Percentiles rank a stretch among this genome's conserved stretches.
Evolutionary conservation across 2,888 invertebrate genomes (phyloP).

Genomic region (Drosophila longiperda): DNA sequence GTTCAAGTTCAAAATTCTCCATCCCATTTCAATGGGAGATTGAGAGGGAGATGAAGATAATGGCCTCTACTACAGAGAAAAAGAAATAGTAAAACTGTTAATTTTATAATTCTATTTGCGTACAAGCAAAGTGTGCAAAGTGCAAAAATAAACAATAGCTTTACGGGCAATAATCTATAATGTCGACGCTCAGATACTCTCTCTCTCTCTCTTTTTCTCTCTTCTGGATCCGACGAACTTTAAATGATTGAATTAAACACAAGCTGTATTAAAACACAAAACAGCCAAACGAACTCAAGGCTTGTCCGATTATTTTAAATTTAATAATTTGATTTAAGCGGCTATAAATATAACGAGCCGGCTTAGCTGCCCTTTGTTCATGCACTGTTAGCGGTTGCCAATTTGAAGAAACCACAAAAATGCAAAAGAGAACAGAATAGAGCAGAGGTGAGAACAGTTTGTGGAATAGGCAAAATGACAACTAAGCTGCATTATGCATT

Average conservation of each 20-base stretch:
- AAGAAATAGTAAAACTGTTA: slow-evolving; percentile 37
- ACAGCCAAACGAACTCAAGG: background rate
- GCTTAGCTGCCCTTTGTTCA: slow-evolving; percentile 17
- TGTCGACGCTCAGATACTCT: slow-evolving; percentile 26
- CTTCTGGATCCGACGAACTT: background rate
- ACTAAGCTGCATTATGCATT: slow-evolving; percentile 50
- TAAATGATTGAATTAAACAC: background rate
- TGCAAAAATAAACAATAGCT: slow-evolving; percentile 10
- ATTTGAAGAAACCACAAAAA: slow-evolving; percentile 60
- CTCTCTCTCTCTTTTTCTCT: background rate
- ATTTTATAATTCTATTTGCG: slow-evolving; percentile 71
- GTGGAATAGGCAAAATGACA: slow-evolving; percentile 36
- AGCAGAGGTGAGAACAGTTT: slow-evolving; percentile 24
- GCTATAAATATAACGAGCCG: background rate
- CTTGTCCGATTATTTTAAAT: background rate
- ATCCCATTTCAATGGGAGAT: slow-evolving; percentile 1
- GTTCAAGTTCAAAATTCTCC: slow-evolving; percentile 44
- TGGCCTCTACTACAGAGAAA: slow-evolving; percentile 27
- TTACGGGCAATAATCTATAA: slow-evolving; percentile 3
- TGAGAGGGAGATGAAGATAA: slow-evolving; percentile 6
- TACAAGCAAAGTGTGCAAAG: slow-evolving; percentile 48
- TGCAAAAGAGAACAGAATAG: slow-evolving; percentile 30
- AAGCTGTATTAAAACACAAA: background rate
- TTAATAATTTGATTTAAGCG: background rate
- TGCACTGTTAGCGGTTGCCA: slow-evolving; percentile 9